A percentile compares a stretch with the other conserved stretches of the same genome.
phyloP scores from a whole-genome alignment of 1,140 invertebrate species.

The Aphelenchoides besseyi region DNA sequence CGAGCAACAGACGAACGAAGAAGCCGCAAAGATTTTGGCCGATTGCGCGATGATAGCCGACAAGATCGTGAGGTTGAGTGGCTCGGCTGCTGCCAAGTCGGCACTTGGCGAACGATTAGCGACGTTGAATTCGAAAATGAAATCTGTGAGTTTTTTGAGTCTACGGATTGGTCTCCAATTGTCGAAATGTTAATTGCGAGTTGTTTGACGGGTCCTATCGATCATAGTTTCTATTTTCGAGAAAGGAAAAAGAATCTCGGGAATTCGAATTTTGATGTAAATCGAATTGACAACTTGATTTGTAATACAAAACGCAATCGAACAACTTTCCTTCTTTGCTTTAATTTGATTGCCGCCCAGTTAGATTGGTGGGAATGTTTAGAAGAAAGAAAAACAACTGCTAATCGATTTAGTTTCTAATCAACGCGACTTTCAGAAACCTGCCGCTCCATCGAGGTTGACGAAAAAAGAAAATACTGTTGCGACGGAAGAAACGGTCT shows the following conservation, averaged over 20 bases:
- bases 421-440: too few species aligned
- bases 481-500: background rate
- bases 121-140: background rate
- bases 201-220: too few species aligned
- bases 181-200: background rate
- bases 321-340: background rate
- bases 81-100: constrained; percentile 3
- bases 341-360: background rate
- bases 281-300: background rate
- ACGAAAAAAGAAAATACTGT: background rate
- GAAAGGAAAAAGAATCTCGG: background rate
- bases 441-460: too few species aligned
- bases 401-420: too few species aligned
- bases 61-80: background rate
- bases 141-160: background rate
- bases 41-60: constrained; percentile 3
- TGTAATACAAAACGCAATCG: background rate
- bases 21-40: background rate
- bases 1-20: background rate
- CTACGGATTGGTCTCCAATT: background rate
- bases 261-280: too few species aligned
- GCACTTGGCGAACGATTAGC: constrained; percentile 9
- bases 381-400: too few species aligned
- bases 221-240: background rate
- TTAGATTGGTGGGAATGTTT: background rate